Base-by-base conservation (phyloP, 2,113 vertebrate genomes). In the Ammodytes marinus region DNA sequence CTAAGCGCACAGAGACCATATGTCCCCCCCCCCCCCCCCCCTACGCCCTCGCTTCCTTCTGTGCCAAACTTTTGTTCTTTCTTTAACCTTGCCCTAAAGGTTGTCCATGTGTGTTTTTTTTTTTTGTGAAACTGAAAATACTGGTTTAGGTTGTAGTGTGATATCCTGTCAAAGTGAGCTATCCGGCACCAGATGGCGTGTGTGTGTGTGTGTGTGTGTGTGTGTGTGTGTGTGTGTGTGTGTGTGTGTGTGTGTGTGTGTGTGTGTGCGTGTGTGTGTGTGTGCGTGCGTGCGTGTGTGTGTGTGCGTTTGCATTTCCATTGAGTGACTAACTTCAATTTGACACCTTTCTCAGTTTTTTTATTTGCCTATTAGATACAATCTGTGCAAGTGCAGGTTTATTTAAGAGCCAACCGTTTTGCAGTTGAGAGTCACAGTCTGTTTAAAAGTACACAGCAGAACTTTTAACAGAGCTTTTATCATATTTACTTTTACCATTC, bases 121-220 rank as follows among this genome's bases (percentile, higher is more conserved):
- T 80, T 87, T 79, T 76, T 64, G 71, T 80, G 39, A 52, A 68
- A 86, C 69, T 74, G 80, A 55, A 86, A 71, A 84, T 81, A 66
- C 69, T 76, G 83, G 85, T 85, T 84, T 71, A 65, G 65, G 72
- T 27, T 27, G 27, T 75, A 40, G 86, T 86, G 86, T 67, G 83
- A 92, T 76, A 61, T 85, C 77, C 50, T 37, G 52, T 67, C 83
- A 76, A 82, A 55, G 79, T 46, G 7, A 80, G 59, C 76, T 54
- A 17, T 0, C 64, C 69, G 69, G 74, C 85, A 76, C 69, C 88
- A 92, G 82, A 91, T 91, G 90, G 88, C 75, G 17, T 74, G 17
- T 69, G 55, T 19, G 17, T 79, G 58, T 37, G 55, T 49, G 15
- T n/a, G 15, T 42, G 64, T 53, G 35, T 71, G 61, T 67, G 53